These are phyloP conservation scores for Keiferia lycopersicella DNA, from an alignment of 2,888 invertebrate genomes.

Conservation along the genomic window DNA sequence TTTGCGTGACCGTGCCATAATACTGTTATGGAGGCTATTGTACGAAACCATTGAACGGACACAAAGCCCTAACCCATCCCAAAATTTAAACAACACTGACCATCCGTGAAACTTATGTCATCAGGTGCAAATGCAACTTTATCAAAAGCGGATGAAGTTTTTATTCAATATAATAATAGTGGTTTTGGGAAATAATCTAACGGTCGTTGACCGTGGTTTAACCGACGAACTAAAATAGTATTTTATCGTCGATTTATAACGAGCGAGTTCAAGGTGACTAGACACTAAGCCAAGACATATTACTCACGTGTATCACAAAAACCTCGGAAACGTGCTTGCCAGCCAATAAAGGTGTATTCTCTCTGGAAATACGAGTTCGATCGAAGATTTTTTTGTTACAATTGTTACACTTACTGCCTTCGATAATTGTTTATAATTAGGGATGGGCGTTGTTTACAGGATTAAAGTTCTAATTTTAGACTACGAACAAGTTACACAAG, in stretches of 20 bases:
- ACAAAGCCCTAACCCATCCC: slow-evolving; percentile 62
- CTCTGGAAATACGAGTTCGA: slow-evolving; percentile 41
- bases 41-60: slow-evolving; percentile 51
- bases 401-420: slow-evolving; percentile 44
- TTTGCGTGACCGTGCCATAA: slow-evolving; percentile 55
- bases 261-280: slow-evolving; percentile 66
- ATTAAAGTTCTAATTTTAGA: not conserved
- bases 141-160: slow-evolving; percentile 12
- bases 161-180: not conserved
- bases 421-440: slow-evolving; percentile 43
- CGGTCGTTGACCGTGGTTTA: slow-evolving; percentile 42
- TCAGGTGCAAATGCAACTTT: slow-evolving; percentile 32
- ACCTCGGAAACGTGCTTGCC: slow-evolving; percentile 28
- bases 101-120: slow-evolving; percentile 48
- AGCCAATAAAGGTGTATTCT: slow-evolving; percentile 25
- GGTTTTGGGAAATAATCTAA: slow-evolving; percentile 25
- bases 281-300: slow-evolving; percentile 39
- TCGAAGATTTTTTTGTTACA: slow-evolving; percentile 39
- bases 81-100: slow-evolving; percentile 57
- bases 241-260: slow-evolving; percentile 55
- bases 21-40: slow-evolving; percentile 62
- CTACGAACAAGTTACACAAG: not conserved
- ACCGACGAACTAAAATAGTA: slow-evolving; percentile 47
- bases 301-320: slow-evolving; percentile 43
- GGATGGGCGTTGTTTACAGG: slow-evolving; percentile 15